phyloP scores from a whole-genome alignment of 2,888 invertebrate genomes.

The Omphaloscelis lunosa region DNA sequence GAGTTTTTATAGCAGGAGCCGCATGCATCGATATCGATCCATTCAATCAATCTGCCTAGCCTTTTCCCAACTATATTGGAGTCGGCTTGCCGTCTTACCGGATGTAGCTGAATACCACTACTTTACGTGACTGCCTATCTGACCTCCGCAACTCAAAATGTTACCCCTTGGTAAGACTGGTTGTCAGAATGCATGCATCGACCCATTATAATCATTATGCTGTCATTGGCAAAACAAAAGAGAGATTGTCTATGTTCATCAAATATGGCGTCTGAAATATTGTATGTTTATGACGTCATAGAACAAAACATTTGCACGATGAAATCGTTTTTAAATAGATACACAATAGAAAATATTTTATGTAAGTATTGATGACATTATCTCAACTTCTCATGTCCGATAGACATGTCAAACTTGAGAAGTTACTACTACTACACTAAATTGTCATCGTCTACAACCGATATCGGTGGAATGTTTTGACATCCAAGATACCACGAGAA shows the following conservation, averaged over 20 bases:
- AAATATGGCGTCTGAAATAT: slow-evolving; percentile 24
- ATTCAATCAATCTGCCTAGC: not conserved
- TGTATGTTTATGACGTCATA: not conserved
- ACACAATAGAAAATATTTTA: slow-evolving; percentile 9
- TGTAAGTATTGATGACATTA: slow-evolving; percentile 20
- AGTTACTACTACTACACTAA: too few species aligned
- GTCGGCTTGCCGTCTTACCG: too few species aligned
- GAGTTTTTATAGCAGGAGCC: not conserved
- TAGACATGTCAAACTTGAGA: too few species aligned
- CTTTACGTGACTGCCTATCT: too few species aligned
- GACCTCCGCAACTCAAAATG: too few species aligned
- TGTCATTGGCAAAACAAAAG: not conserved
- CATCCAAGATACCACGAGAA: not conserved
- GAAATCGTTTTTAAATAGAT: slow-evolving; percentile 4
- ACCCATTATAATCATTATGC: not conserved
- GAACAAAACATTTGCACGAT: not conserved
- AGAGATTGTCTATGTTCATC: not conserved
- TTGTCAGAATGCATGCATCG: too few species aligned
- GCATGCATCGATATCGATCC: not conserved
- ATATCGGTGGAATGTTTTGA: slow-evolving; percentile 15
- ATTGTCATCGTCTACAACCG: slow-evolving; percentile 12
- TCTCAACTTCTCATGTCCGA: slow-evolving; percentile 14
- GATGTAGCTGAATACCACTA: too few species aligned
- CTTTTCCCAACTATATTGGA: too few species aligned
- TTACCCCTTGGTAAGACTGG: too few species aligned